phyloP scores from a whole-genome alignment of 2,797 vertebrate genomes.

The Florisuga fusca region DNA sequence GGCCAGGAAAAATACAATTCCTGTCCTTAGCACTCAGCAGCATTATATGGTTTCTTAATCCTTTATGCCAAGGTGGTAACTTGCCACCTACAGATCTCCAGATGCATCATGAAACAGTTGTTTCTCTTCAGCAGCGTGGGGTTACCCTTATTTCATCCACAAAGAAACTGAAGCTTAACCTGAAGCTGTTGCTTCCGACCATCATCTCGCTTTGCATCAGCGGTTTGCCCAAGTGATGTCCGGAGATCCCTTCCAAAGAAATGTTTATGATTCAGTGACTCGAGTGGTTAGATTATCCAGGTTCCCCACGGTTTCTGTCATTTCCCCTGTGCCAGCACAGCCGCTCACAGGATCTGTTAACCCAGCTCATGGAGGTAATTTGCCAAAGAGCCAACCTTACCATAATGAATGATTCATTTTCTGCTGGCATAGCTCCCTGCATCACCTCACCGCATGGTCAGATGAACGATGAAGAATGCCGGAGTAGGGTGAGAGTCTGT shows the following conservation, averaged over 20 bases:
- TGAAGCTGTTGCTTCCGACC: neutral
- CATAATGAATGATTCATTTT: neutral
- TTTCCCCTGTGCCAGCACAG: neutral
- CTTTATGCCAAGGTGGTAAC: neutral
- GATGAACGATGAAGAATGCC: neutral
- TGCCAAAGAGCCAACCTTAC: slow-evolving; percentile 7
- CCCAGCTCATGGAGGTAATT: neutral
- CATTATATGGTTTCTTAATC: neutral
- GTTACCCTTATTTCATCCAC: neutral
- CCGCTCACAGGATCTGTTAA: neutral
- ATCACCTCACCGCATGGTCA: neutral
- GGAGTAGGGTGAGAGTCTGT: neutral
- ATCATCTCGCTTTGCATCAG: neutral
- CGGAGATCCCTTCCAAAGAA: neutral
- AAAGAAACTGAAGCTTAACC: neutral
- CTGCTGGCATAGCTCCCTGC: neutral
- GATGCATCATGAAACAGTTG: neutral
- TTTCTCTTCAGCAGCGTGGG: neutral
- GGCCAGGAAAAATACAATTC: neutral
- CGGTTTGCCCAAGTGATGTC: neutral
- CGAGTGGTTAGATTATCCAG: neutral
- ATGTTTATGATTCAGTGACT: neutral
- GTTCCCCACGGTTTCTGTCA: neutral
- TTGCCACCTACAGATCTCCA: neutral
- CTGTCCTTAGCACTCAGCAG: neutral